Conservation (phyloP, 2,797 vertebrate species). For the Lacerta viridis region DNA sequence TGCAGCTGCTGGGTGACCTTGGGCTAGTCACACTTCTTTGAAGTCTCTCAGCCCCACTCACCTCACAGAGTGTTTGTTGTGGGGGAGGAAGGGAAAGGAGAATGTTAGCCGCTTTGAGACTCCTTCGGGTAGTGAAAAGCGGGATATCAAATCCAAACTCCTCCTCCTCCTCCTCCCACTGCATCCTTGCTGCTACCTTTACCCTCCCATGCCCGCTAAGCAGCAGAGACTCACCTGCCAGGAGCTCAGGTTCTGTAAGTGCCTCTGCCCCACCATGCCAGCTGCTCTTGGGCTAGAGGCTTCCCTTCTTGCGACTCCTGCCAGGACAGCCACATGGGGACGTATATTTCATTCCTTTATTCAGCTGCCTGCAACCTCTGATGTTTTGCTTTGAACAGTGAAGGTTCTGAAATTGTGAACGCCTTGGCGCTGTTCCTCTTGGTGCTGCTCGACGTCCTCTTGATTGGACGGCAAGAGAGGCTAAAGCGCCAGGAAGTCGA, state of each 20-base stretch:
- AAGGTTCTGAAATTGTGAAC: slow-evolving; percentile 92
- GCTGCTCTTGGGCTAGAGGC: not conserved
- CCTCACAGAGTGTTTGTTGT: too few relatives aligned
- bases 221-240: too few relatives aligned
- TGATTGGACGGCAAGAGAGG: slow-evolving; percentile 90
- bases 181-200: too few relatives aligned
- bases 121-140: too few relatives aligned
- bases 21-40: too few relatives aligned
- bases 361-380: slow-evolving; percentile 37
- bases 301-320: slow-evolving; percentile 42
- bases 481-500: slow-evolving; percentile 93
- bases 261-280: not conserved
- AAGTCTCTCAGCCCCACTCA: too few relatives aligned
- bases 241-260: not conserved
- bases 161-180: too few relatives aligned
- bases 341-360: slow-evolving; percentile 24
- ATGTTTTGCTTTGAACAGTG: slow-evolving; percentile 80
- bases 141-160: too few relatives aligned
- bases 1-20: too few relatives aligned
- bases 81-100: too few relatives aligned
- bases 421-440: slow-evolving; percentile 91
- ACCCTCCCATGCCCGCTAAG: too few relatives aligned
- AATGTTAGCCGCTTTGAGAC: too few relatives aligned
- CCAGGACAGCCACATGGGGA: not conserved
- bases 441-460: slow-evolving; percentile 90